These are phyloP conservation scores for Tragelaphus oryx DNA, from an alignment of 2,797 vertebrate species.

Conservation along the genomic window DNA sequence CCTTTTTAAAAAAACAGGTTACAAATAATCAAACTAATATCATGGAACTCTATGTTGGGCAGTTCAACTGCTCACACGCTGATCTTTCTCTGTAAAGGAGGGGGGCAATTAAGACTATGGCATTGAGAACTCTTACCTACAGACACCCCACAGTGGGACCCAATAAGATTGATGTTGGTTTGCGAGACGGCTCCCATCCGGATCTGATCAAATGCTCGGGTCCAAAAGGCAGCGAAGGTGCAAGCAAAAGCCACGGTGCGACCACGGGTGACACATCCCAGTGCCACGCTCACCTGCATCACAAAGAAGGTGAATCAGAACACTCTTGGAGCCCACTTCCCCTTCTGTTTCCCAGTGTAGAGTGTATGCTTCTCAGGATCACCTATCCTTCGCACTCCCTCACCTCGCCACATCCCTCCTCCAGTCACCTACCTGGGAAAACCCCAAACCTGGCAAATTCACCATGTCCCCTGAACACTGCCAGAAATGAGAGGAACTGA, in stretches of 20 bases:
- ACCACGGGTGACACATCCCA: conserved; percentile 87
- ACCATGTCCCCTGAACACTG: neutral
- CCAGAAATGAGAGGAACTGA: neutral
- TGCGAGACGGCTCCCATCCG: conserved; percentile 89
- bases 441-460: neutral
- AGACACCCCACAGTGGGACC: conserved; percentile 91
- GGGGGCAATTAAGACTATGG: neutral
- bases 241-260: conserved; percentile 88
- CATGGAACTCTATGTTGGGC: neutral
- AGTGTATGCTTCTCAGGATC: neutral
- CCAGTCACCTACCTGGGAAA: neutral
- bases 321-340: neutral
- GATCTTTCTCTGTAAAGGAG: neutral
- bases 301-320: neutral
- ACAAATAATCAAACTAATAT: neutral
- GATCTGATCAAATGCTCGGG: conserved; percentile 90
- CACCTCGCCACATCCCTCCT: neutral
- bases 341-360: neutral
- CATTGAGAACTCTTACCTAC: conserved; percentile 82
- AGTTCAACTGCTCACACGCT: neutral
- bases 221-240: conserved; percentile 89
- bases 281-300: conserved; percentile 87
- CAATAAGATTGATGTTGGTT: conserved; percentile 88
- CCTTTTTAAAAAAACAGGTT: neutral
- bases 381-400: neutral